Conservation (phyloP, 2,888 invertebrate species). For the Hypomecis punctinalis region DNA sequence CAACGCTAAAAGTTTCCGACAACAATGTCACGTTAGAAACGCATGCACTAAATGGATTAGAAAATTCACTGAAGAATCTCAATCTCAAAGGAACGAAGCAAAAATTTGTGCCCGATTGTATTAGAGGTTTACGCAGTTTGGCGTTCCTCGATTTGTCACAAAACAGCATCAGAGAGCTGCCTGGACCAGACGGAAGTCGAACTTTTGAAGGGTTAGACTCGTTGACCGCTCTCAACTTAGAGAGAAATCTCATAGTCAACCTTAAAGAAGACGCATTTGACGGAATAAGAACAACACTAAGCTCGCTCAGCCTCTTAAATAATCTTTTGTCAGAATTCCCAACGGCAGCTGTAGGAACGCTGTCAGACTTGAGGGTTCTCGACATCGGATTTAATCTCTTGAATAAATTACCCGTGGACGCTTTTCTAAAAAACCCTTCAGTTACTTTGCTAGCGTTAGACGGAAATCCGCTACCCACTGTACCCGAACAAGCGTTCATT, state of each 20-base stretch:
- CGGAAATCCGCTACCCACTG: constrained; percentile 94
- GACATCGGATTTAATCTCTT: constrained; percentile 97
- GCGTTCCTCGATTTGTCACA: constrained; percentile 96
- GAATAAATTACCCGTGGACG: constrained; percentile 91
- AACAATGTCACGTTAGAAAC: constrained; percentile 91
- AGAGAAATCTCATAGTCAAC: constrained; percentile 93
- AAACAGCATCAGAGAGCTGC: constrained; percentile 93
- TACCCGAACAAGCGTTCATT: constrained; percentile 91
- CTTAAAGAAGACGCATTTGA: constrained; percentile 91
- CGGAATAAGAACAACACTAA: constrained; percentile 92
- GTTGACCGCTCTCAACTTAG: constrained; percentile 94
- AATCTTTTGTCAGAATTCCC: constrained; percentile 96
- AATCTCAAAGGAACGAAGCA: constrained; percentile 95
- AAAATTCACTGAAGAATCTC: constrained; percentile 92
- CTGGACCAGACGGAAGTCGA: constrained; percentile 87
- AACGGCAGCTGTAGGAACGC: constrained; percentile 89
- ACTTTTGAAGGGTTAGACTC: constrained; percentile 92
- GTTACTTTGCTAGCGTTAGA: constrained; percentile 95
- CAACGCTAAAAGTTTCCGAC: constrained; percentile 94
- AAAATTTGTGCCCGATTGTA: constrained; percentile 91
- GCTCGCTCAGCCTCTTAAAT: constrained; percentile 94
- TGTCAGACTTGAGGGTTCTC: constrained; percentile 93
- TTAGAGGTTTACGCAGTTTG: constrained; percentile 90
- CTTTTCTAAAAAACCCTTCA: constrained; percentile 92
- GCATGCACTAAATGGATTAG: constrained; percentile 91